phyloP scores from a whole-genome alignment of 2,888 invertebrate species.

The Hofmannophila pseudospretella region DNA sequence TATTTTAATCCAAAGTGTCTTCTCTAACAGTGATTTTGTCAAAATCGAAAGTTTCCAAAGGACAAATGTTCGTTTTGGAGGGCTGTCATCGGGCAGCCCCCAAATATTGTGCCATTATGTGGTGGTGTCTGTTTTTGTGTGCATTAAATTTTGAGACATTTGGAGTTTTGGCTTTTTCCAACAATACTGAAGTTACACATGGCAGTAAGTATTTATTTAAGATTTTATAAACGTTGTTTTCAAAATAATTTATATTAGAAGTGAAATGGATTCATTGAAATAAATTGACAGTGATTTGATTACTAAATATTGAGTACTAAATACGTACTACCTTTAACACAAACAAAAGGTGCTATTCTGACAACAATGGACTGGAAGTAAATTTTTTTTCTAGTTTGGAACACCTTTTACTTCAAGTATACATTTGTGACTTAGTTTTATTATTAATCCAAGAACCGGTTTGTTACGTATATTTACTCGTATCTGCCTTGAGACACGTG shows the following conservation, averaged over 20 bases:
- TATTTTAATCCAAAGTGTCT: constrained; percentile 46
- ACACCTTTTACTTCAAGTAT: constrained; percentile 28
- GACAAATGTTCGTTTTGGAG: constrained; percentile 71
- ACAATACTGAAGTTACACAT: constrained; percentile 44
- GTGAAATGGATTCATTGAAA: too few relatives aligned
- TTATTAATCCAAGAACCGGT: constrained; percentile 40
- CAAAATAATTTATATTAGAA: background rate
- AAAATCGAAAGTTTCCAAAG: constrained; percentile 67
- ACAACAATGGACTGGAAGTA: constrained; percentile 2
- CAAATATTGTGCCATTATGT: constrained; percentile 72
- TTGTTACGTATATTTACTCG: constrained; percentile 44
- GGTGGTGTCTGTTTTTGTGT: constrained; percentile 72
- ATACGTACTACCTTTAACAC: background rate
- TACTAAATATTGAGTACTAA: background rate
- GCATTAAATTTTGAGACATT: constrained; percentile 60
- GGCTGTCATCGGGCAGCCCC: constrained; percentile 76
- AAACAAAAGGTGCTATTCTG: background rate
- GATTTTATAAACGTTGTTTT: too few relatives aligned
- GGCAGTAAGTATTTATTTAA: constrained; percentile 66
- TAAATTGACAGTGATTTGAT: too few relatives aligned
- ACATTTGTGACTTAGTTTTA: constrained; percentile 34
- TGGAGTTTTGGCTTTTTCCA: constrained; percentile 52
- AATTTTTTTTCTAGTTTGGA: constrained; percentile 21
- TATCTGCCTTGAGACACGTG: constrained; percentile 24
- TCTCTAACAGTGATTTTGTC: constrained; percentile 51